Base-by-base conservation (phyloP, 2,888 invertebrate species). In the Xestia c-nigrum region DNA sequence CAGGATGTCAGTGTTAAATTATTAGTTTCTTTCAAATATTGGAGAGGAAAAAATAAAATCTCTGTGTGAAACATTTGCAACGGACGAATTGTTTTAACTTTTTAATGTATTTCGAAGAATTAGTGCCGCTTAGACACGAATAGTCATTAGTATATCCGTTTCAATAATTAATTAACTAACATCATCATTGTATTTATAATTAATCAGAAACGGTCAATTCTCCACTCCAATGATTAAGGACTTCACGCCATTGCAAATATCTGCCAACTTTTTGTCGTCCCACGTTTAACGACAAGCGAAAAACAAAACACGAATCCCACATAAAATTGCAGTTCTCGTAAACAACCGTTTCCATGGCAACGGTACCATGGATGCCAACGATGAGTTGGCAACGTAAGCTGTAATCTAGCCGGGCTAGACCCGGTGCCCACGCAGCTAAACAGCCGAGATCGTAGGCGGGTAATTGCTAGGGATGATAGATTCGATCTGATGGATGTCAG, bases 391-490 rank as follows among this genome's bases (percentile, higher is more conserved):
- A 71, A 84, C 74, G 64, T 55, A 72, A 81, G 59, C 74, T 84
- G 82, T 77, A 80, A 80, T 85, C 78, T 86, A 85, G 78, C 43
- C 31, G 78, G 68, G 76, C 87, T 86, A 88, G 88, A 81, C 77
- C 77, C 85, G 71, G 76, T 83, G 81, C 87, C 87, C 77, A 87
- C 89, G 87, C 86, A 81, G 19, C 55, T 74, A 69, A 72, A 78
- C 75, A 74, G 38, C 68, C 76, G 69, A 74, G 67, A 70, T 74
- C 76, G 87, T 87, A 64, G 89, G 87, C 78, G 87, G 47, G 66
- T 86, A 83, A 85, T 86, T 86, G 86, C 70, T 86, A 84, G 83
- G 86, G 83, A 83, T 86, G 86, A 86, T 78, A 84, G 74, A 84
- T 84, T 66, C 74, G 24, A 55, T 69, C 66, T 14, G 69, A 82